phyloP scores from a whole-genome alignment of 1,140 invertebrate species.

The Rhagoletis pomonella region DNA sequence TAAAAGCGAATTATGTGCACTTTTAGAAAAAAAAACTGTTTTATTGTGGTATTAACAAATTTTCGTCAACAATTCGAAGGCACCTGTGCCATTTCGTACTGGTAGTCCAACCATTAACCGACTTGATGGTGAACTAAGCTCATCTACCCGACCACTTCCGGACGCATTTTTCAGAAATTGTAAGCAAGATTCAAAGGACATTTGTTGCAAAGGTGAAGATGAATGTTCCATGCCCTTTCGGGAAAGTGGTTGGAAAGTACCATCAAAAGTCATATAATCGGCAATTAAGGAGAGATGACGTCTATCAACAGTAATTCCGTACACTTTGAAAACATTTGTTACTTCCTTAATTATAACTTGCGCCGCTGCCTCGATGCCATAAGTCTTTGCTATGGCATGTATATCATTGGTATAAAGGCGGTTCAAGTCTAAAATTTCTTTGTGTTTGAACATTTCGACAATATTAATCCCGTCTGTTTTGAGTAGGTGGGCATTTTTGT shows the following conservation, averaged over 20 bases:
- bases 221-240: constrained; percentile 91
- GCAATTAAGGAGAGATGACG: constrained; percentile 94
- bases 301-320: constrained; percentile 96
- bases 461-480: constrained; percentile 98
- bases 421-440: constrained; percentile 88
- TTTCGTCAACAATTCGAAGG: constrained; percentile 77
- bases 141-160: constrained; percentile 82
- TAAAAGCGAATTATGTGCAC: neutral
- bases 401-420: constrained; percentile 96
- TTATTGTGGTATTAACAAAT: constrained; percentile 53
- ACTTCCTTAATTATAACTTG: constrained; percentile 94
- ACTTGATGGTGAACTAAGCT: constrained; percentile 90
- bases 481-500: constrained; percentile 78
- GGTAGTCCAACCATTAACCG: constrained; percentile 91
- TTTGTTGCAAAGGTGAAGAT: constrained; percentile 95
- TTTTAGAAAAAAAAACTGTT: constrained; percentile 60
- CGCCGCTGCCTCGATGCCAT: constrained; percentile 97
- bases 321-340: constrained; percentile 94
- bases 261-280: constrained; percentile 98
- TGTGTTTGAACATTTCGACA: constrained; percentile 89
- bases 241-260: constrained; percentile 91
- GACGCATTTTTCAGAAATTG: constrained; percentile 90
- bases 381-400: constrained; percentile 90
- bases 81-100: constrained; percentile 89
- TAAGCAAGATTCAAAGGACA: constrained; percentile 97